These are phyloP conservation scores for Ginglymostoma cirratum DNA, from an alignment of 2,113 vertebrate species.

Conservation along the genomic window DNA sequence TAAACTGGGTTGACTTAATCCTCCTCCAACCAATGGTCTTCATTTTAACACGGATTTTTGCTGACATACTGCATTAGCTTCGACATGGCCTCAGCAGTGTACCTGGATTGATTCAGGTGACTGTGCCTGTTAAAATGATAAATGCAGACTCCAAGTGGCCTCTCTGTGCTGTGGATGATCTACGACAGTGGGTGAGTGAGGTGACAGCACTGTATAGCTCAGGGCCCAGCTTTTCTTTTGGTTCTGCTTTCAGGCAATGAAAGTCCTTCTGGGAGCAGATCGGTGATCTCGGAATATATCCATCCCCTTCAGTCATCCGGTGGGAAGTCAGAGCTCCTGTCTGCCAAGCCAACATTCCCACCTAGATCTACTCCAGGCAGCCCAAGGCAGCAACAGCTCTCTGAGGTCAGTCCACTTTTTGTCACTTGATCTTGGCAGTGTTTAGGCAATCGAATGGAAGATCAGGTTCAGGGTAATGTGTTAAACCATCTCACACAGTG, in stretches of 20 bases:
- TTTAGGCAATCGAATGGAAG: not conserved
- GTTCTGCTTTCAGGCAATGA: slow-evolving; percentile 65
- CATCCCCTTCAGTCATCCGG: slow-evolving; percentile 70
- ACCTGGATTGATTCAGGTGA: not conserved
- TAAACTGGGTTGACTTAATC: not conserved
- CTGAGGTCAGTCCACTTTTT: slow-evolving; percentile 65
- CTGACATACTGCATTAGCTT: not conserved
- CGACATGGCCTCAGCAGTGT: not conserved
- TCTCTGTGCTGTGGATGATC: not conserved
- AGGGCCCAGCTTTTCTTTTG: not conserved
- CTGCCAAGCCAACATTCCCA: slow-evolving; percentile 77
- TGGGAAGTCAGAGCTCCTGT: slow-evolving; percentile 74
- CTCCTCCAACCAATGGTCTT: not conserved
- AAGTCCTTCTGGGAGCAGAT: slow-evolving; percentile 58
- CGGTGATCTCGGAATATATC: slow-evolving; percentile 76
- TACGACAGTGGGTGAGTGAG: not conserved
- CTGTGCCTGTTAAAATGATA: not conserved
- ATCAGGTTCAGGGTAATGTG: not conserved
- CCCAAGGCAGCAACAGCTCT: slow-evolving; percentile 72
- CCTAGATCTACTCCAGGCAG: slow-evolving; percentile 61
- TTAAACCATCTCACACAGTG: not conserved
- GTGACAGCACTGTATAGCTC: not conserved
- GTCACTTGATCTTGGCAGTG: not conserved
- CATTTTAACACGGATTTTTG: not conserved
- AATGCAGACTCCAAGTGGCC: not conserved